Evolutionary conservation across 1,140 invertebrate species (phyloP).

Genomic region (Drosophila eugracilis): DNA sequence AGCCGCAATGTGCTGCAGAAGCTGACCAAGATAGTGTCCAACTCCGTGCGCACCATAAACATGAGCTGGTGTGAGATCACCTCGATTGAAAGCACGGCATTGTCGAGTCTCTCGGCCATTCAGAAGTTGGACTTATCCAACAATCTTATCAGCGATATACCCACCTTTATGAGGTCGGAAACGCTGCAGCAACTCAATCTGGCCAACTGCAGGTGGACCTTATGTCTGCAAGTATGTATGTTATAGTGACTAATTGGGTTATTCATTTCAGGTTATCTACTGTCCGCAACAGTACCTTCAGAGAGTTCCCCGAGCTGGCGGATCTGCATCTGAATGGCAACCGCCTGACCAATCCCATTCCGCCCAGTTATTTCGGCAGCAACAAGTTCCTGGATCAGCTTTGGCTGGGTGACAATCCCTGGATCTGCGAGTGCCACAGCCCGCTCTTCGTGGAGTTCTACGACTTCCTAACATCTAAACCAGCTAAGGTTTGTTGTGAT

Average conservation of each 20-base stretch:
- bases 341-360: constrained; percentile 87
- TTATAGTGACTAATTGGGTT: neutral
- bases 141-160: constrained; percentile 86
- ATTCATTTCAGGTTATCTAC: constrained; percentile 54
- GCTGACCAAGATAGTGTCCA: constrained; percentile 86
- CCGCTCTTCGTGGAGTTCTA: constrained; percentile 87
- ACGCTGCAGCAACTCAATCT: constrained; percentile 87
- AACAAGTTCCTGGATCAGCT: constrained; percentile 87
- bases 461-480: constrained; percentile 86
- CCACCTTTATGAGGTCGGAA: constrained; percentile 86
- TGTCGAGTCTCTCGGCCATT: constrained; percentile 86
- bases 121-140: constrained; percentile 86
- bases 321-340: constrained; percentile 88
- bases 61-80: constrained; percentile 88
- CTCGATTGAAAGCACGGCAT: constrained; percentile 85
- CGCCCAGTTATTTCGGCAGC: constrained; percentile 86
- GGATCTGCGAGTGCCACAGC: constrained; percentile 89
- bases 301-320: constrained; percentile 86
- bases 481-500: constrained; percentile 85
- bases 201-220: constrained; percentile 84
- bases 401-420: constrained; percentile 89
- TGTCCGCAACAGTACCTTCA: constrained; percentile 85
- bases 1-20: constrained; percentile 88
- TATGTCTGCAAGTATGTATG: neutral
- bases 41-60: constrained; percentile 86